Conservation (phyloP, 2,113 vertebrate genomes). For the Tetraodon nigroviridis region DNA sequence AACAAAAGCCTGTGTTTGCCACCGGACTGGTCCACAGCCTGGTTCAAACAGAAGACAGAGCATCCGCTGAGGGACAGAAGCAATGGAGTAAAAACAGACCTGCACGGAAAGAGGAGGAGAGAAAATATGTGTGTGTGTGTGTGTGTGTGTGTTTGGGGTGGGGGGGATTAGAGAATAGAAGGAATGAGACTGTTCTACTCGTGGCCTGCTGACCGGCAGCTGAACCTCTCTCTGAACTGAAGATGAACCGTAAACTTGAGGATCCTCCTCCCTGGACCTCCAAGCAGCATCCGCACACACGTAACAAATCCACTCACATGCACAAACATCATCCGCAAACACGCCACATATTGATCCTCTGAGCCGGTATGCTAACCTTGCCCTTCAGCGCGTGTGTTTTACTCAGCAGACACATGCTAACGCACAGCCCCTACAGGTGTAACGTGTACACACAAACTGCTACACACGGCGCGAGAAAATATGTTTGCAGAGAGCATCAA, state of each 20-base stretch:
- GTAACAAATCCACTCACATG: slow-evolving; percentile 21
- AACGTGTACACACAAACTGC: neutral
- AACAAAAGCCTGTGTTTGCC: slow-evolving; percentile 5
- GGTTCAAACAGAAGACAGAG: slow-evolving; percentile 40
- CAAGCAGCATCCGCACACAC: slow-evolving; percentile 41
- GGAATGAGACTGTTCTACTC: slow-evolving; percentile 46
- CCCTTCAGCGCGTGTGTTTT: slow-evolving; percentile 2
- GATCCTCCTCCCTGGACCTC: slow-evolving; percentile 69
- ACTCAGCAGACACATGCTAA: slow-evolving; percentile 20
- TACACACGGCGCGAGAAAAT: neutral
- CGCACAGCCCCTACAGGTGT: slow-evolving; percentile 29
- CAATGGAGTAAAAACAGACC: slow-evolving; percentile 23
- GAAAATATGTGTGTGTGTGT: slow-evolving; percentile 2
- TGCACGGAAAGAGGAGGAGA: slow-evolving; percentile 18
- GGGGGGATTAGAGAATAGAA: slow-evolving; percentile 40
- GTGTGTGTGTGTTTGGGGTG: slow-evolving; percentile 21
- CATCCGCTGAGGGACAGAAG: slow-evolving; percentile 38
- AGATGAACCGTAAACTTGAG: slow-evolving; percentile 77
- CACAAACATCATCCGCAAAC: slow-evolving; percentile 4
- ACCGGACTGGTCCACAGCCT: slow-evolving; percentile 25
- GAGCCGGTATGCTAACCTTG: slow-evolving; percentile 28
- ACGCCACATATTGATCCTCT: slow-evolving; percentile 23
- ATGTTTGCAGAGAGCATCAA: neutral
- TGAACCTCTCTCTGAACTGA: slow-evolving; percentile 78
- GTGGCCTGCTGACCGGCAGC: slow-evolving; percentile 69